Evolutionary conservation across 1,140 invertebrate genomes (phyloP), one percentile per base, ranked within the genome.

Genomic region (Neodiprion pinetum): DNA sequence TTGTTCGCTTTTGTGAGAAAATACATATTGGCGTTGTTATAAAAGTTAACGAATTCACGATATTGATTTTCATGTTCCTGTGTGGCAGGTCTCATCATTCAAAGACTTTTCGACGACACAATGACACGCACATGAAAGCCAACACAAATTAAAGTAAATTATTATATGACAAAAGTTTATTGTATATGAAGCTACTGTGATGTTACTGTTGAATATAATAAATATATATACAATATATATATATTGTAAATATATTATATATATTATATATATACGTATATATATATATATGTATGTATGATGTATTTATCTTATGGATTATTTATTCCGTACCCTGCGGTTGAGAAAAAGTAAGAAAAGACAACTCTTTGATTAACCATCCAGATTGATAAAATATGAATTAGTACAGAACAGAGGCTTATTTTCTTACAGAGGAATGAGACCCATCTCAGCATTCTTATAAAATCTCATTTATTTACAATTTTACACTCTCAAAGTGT

Each of bases 391-490:
- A 40, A 40, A 40, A 40, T 40, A 40, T 40, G 2, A 40, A 40
- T 40, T 5, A 40, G 28, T 40, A 5, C 28, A 40, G 28, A 40
- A 40, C 1, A 40, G 28, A 5, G 28, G 28, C 28, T 40, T 40
- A 40, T 40, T 40, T 40, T 40, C 5, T 40, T 2, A 40, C 28
- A 40, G 28, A 40, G 1, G 28, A 40, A 40, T 40, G 28, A 40
- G 28, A 5, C 28, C 28, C 28, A 1, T 40, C 28, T 40, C 28
- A 40, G 78, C 80, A 75, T 12, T 72, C 50, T 77, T 87, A 87
- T 81, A 88, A 88, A 88, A 86, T 85, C 85, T 87, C 81, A 87
- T 88, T 88, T 88, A 88, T 88, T 88, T 88, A 87, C 87, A 88
- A 83, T 82, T 85, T 80, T 86, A 84, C 80, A 85, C 81, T 76